Evolutionary conservation across 2,888 invertebrate species (phyloP).

Genomic region (Invenusta paracnida): DNA sequence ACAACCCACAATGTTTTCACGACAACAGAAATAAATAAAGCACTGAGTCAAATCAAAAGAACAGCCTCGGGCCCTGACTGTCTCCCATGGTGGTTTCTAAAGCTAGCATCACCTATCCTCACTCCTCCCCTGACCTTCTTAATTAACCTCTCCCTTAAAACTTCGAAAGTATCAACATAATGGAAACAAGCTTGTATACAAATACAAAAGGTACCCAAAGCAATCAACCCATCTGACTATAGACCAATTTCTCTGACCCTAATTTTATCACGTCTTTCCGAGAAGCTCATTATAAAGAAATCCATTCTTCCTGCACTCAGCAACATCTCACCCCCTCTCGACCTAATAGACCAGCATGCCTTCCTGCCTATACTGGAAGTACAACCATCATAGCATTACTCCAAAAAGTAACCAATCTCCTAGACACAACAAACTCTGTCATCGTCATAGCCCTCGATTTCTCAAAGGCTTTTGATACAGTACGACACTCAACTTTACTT

Average conservation of each 20-base stretch:
- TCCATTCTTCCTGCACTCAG: conserved; percentile 16
- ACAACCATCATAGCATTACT: conserved; percentile 14
- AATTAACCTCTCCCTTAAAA: conserved; percentile 23
- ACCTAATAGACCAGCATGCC: conserved; percentile 3
- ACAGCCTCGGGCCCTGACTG: conserved; percentile 26
- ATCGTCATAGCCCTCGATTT: conserved; percentile 27
- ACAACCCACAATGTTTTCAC: conserved; percentile 27
- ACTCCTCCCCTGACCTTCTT: conserved; percentile 26
- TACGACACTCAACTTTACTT: conserved; percentile 11
- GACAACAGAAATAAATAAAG: conserved; percentile 6
- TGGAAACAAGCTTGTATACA: conserved; percentile 20
- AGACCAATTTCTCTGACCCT: conserved; percentile 19
- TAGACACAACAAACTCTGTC: conserved; percentile 22
- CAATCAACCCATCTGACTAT: conserved; percentile 26
- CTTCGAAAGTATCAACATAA: conserved; percentile 23
- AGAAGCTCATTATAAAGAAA: conserved; percentile 29
- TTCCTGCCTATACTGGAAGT: conserved; percentile 26
- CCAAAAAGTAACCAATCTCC: conserved; percentile 11
- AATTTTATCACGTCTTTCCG: conserved; percentile 16
- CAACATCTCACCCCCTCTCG: conserved; percentile 4
- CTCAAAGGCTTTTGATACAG: conserved; percentile 18
- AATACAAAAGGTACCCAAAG: conserved; percentile 25
- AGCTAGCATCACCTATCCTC: conserved; percentile 23
- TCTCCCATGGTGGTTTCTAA: conserved; percentile 29
- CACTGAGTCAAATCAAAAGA: conserved; percentile 23